A percentile compares a stretch with the other conserved stretches of the same genome.
phyloP scores from a whole-genome alignment of 2,797 vertebrate genomes.

The Cirrhinus molitorella region DNA sequence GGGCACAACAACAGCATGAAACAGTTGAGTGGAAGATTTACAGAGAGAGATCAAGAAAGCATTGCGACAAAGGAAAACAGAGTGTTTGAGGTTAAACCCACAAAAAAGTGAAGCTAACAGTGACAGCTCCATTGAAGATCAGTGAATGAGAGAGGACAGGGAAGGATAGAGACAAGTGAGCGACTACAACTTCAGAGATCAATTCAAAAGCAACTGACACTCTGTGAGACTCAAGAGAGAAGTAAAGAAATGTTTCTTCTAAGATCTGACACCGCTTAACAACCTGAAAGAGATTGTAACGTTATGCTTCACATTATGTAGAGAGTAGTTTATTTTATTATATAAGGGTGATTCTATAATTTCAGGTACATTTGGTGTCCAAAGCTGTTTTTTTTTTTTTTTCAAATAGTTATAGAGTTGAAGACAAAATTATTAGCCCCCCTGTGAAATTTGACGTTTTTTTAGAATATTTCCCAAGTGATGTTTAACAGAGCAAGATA shows the following conservation, averaged over 20 bases:
- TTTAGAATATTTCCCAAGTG: no score
- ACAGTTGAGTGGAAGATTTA: not conserved
- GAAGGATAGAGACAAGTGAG: constrained; percentile 22
- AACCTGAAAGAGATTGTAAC: not conserved
- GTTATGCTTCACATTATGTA: not conserved
- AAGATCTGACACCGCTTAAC: constrained; percentile 7
- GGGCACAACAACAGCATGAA: not conserved
- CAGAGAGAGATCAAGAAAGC: not conserved
- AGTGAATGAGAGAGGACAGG: constrained; percentile 4
- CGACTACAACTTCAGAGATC: constrained; percentile 4
- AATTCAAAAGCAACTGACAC: constrained; percentile 27
- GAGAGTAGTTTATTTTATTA: not conserved
- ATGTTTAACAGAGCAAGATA: no score
- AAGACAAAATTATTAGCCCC: no score
- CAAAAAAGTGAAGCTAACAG: constrained; percentile 2
- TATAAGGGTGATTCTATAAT: not conserved
- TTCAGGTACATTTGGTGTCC: no score
- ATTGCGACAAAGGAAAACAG: not conserved
- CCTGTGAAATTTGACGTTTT: no score
- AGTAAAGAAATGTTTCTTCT: constrained; percentile 4
- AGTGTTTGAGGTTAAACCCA: not conserved
- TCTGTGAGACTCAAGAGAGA: not conserved
- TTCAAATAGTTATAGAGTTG: no score
- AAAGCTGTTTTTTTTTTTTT: no score
- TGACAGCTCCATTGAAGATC: constrained; percentile 26